A percentile compares a stretch with the other conserved stretches of the same genome.
These are phyloP conservation scores for Clarias gariepinus DNA, from an alignment of 2,113 vertebrate species.

Conservation along the genomic window DNA sequence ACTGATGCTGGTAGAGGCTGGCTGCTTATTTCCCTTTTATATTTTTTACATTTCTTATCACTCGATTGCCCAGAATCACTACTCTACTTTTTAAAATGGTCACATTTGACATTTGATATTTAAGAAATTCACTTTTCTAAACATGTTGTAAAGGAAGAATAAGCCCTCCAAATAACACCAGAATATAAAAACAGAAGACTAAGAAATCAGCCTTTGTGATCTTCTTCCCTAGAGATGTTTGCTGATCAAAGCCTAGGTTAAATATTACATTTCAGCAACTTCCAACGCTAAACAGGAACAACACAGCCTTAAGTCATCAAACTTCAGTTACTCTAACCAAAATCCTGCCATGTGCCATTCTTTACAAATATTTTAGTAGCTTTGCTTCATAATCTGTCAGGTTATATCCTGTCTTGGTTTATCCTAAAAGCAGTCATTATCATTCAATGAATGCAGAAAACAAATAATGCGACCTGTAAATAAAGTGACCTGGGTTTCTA, in stretches of 20 bases:
- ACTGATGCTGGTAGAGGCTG: not conserved
- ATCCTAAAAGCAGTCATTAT: not conserved
- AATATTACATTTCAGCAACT: constrained; percentile 34
- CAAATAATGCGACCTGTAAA: too few relatives aligned
- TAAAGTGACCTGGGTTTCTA: not conserved
- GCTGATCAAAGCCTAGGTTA: constrained; percentile 47
- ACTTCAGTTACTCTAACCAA: constrained; percentile 26
- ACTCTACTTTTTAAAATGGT: not conserved
- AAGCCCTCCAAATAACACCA: not conserved
- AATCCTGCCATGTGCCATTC: not conserved
- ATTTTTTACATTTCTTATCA: not conserved
- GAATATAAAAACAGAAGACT: constrained; percentile 24
- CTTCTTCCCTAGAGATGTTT: not conserved
- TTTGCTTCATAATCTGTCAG: not conserved
- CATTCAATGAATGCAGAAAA: constrained; percentile 1
- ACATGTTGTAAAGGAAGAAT: not conserved
- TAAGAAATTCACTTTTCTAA: not conserved
- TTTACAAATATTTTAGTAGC: constrained; percentile 32
- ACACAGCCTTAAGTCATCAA: constrained; percentile 31
- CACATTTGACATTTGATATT: not conserved
- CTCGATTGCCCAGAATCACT: not conserved
- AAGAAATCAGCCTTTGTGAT: not conserved
- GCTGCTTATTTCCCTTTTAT: not conserved
- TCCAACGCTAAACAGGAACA: constrained; percentile 23
- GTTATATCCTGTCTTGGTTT: not conserved